Percentiles rank a stretch among this genome's conserved stretches.
phyloP scores from a whole-genome alignment of 2,113 vertebrate genomes.

The Zosterops borbonicus region DNA sequence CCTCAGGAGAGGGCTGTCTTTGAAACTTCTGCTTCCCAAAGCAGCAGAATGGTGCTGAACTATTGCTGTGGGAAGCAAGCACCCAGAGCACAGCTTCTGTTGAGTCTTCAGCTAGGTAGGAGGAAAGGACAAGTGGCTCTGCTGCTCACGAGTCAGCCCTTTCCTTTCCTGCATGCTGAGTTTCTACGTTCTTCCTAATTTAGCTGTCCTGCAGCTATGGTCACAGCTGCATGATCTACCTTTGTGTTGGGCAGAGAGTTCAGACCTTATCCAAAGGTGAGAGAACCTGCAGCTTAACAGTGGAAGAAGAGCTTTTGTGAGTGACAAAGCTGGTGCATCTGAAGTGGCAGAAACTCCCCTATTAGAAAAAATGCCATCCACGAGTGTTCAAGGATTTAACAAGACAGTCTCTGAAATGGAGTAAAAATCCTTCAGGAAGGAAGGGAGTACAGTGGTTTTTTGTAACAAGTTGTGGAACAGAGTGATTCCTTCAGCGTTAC shows the following conservation, averaged over 20 bases:
- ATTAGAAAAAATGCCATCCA: not conserved
- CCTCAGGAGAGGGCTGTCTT: not conserved
- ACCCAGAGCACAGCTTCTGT: not conserved
- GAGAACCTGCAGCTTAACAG: not conserved
- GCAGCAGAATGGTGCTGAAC: not conserved
- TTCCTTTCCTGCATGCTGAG: not conserved
- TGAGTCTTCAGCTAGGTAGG: not conserved
- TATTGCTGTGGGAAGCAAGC: not conserved
- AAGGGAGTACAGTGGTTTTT: not conserved
- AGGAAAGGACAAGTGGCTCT: not conserved
- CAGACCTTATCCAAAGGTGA: not conserved
- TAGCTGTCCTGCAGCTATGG: not conserved
- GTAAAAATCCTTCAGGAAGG: not conserved
- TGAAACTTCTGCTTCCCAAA: not conserved
- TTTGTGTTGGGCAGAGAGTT: not conserved
- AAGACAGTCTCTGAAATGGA: not conserved
- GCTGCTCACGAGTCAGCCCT: not conserved
- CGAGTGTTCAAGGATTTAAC: not conserved
- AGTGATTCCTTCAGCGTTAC: not conserved
- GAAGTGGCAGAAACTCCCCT: not conserved
- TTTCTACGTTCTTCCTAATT: not conserved
- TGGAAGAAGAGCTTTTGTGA: not conserved
- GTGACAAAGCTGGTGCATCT: not conserved
- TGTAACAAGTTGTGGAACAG: not conserved
- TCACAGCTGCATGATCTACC: not conserved